Conservation (phyloP, 2,888 invertebrate genomes). For the Lasioglossum oenotherae region DNA sequence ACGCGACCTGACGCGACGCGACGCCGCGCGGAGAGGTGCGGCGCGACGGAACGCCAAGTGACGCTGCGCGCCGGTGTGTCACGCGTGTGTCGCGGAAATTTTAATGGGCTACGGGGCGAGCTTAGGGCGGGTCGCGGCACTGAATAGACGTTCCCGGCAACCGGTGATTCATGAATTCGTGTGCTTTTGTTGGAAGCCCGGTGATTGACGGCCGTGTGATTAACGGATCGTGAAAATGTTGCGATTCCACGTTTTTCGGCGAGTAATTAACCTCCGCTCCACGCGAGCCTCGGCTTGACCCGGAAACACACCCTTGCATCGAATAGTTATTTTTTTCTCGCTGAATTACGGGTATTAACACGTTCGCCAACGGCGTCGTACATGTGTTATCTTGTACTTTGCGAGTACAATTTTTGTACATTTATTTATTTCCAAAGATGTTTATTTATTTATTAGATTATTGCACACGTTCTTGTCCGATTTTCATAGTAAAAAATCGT, state of each 20-base stretch:
- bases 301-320: neutral
- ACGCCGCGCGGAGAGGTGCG: constrained; percentile 1
- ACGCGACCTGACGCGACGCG: constrained; percentile 17
- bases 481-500: no score
- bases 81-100: constrained; percentile 58
- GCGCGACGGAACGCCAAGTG: neutral
- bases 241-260: constrained; percentile 13
- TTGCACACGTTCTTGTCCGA: no score
- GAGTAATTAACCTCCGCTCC: neutral
- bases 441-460: no score
- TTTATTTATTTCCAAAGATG: neutral
- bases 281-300: no score
- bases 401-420: neutral
- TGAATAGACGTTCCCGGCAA: constrained; percentile 1
- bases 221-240: constrained; percentile 38
- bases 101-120: constrained; percentile 60
- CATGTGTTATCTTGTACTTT: neutral
- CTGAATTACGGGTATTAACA: neutral
- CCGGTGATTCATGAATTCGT: constrained; percentile 33
- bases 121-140: constrained; percentile 60
- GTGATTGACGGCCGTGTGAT: constrained; percentile 10
- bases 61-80: neutral
- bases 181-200: constrained; percentile 2
- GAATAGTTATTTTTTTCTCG: neutral
- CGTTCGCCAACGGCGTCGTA: neutral